Base-by-base conservation (phyloP, 2,888 invertebrate species). In the Perizoma flavofasciatum region DNA sequence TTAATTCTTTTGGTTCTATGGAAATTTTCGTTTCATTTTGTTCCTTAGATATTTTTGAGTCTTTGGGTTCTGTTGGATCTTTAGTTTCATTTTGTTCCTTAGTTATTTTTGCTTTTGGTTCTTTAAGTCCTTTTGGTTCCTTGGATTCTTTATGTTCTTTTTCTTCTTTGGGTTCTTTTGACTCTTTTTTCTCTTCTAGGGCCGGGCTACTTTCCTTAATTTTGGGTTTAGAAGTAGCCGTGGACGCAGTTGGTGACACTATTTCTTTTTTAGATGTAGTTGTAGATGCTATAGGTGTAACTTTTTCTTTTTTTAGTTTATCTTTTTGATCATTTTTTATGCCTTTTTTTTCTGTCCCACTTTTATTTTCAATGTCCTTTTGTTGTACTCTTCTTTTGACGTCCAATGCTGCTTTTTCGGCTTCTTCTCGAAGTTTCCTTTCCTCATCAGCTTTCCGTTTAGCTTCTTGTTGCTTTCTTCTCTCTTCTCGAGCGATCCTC, bases 401-500 rank as follows among this genome's bases (percentile, higher is more conserved):
- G 1, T 37, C 37, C 37, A 7, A 5, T 37, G 5, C 37, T 37
- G 7, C 6, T 37, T 37, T 37, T 37, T 37, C 46, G 22, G 22
- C 22, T 22, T 2, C 22, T 22, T 22, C 22, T 22, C 3, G 22
- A 22, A 22, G 22, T 22, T 65, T 67, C 51, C 55, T 65, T 61
- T 67, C 59, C 56, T 62, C 57, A 51, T 69, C 64, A 51, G 65
- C 47, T 66, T 68, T 58, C 50, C 37, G 67, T 32, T 59, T 49
- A 11, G 39, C 61, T 53, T 73, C 58, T 56, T 71, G 65, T 55
- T 67, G 51, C 10, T 34, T 45, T 35, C 11, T 53, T 50, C 56
- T 50, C 8, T 49, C 58, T 46, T 74, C 58, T 60, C 22, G 22
- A 22, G 41, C 61, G 47, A 63, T 39, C 34, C 37, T 62, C 46